Percentiles rank a stretch among this genome's conserved stretches.
phyloP scores from a whole-genome alignment of 2,797 vertebrate genomes.

The Rhinoraja longicauda region DNA sequence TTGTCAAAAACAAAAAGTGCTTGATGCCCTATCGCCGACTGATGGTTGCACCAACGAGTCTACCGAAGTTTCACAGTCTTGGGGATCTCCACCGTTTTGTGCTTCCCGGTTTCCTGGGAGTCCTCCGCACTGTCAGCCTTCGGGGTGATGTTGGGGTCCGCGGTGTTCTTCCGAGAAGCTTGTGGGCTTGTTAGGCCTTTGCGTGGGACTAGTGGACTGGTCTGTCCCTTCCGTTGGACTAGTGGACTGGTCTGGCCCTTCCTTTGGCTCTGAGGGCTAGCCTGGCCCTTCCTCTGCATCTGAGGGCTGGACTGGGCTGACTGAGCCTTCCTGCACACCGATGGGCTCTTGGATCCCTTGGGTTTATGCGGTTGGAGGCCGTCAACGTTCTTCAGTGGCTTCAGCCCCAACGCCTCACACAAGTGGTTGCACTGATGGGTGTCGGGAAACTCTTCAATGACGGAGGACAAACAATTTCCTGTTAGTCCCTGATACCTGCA shows the following conservation, averaged over 20 bases:
- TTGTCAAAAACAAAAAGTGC: conserved; percentile 4
- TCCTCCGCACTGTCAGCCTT: conserved; percentile 61
- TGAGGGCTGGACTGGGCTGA: conserved; percentile 79
- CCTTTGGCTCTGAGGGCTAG: conserved; percentile 54
- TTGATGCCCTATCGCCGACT: neutral
- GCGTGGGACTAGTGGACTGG: conserved; percentile 70
- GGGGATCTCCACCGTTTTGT: conserved; percentile 55
- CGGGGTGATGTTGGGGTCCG: conserved; percentile 67
- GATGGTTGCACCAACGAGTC: conserved; percentile 40
- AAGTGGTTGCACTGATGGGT: conserved; percentile 82
- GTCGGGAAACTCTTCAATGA: conserved; percentile 76
- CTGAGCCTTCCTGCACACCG: conserved; percentile 65
- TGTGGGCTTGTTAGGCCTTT: conserved; percentile 77
- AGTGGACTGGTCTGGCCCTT: conserved; percentile 77
- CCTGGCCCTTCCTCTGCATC: conserved; percentile 43
- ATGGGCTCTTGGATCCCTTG: conserved; percentile 83
- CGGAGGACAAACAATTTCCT: conserved; percentile 68
- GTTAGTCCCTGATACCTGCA: conserved; percentile 90
- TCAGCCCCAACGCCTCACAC: conserved; percentile 77
- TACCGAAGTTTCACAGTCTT: conserved; percentile 60
- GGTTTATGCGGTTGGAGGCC: conserved; percentile 62
- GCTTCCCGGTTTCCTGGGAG: conserved; percentile 51
- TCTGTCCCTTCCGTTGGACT: conserved; percentile 60
- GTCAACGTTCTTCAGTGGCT: conserved; percentile 67
- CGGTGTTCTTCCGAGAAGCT: conserved; percentile 61